Conservation (phyloP, 1,140 invertebrate species). For the Dolichoris vasculosae region DNA sequence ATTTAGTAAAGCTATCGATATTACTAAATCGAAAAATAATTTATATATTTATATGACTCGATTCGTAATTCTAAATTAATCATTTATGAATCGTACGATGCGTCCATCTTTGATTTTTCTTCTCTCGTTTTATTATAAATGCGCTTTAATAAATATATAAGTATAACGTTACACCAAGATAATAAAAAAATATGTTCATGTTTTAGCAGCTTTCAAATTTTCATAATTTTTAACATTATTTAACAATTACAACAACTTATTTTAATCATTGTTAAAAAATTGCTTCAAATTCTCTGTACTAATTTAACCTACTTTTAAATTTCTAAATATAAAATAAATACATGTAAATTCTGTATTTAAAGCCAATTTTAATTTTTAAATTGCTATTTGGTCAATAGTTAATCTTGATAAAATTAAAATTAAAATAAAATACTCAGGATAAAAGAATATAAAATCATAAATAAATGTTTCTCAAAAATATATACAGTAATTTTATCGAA, state of each 20-base stretch:
- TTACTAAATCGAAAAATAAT: background rate
- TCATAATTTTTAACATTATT: background rate
- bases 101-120: background rate
- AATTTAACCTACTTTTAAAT: background rate
- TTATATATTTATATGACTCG: background rate
- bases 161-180: background rate
- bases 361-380: background rate
- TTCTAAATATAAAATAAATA: conserved; percentile 27
- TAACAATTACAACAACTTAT: background rate
- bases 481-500: background rate
- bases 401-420: background rate
- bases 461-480: background rate
- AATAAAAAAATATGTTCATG: background rate
- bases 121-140: background rate
- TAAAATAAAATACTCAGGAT: background rate
- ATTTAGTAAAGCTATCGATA: background rate
- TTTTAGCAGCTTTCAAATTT: background rate
- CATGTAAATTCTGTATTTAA: background rate
- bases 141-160: background rate
- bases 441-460: background rate
- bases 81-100: background rate
- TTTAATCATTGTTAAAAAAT: background rate
- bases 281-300: background rate
- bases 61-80: background rate
- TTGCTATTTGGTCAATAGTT: background rate